Evolutionary conservation across 2,888 invertebrate species (phyloP).

Genomic region (Apamea epomidion): DNA sequence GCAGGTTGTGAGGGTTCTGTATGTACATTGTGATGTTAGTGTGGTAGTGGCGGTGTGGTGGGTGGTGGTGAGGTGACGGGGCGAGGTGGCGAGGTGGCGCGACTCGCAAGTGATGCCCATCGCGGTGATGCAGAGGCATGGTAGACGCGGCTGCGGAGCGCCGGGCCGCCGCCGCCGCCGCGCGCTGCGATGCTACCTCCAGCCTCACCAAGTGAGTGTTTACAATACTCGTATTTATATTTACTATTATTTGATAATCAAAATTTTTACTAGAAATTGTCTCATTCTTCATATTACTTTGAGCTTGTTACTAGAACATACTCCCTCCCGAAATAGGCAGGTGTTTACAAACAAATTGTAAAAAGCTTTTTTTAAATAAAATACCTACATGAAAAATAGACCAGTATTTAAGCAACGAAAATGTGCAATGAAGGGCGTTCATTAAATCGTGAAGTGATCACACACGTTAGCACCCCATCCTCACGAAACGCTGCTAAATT

Average conservation of each 20-base stretch:
- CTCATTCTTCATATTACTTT: background rate
- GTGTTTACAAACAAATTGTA: background rate
- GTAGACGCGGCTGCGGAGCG: conserved; percentile 90
- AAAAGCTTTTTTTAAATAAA: background rate
- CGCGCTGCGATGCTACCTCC: conserved; percentile 82
- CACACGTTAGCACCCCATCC: background rate
- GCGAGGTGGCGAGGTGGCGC: conserved; percentile 73
- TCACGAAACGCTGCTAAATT: background rate
- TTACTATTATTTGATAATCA: background rate
- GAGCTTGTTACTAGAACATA: background rate
- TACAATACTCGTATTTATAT: conserved; percentile 1
- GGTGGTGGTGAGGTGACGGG: conserved; percentile 78
- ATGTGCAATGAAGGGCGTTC: background rate
- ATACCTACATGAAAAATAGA: background rate
- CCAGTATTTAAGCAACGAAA: background rate
- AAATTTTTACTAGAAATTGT: background rate
- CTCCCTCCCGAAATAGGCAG: background rate
- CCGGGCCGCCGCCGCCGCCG: conserved; percentile 87
- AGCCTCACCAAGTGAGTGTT: conserved; percentile 87
- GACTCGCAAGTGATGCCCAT: conserved; percentile 86
- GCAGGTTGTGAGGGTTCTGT: conserved; percentile 75
- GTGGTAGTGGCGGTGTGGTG: conserved; percentile 80
- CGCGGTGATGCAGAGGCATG: conserved; percentile 90
- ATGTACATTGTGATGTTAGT: conserved; percentile 76
- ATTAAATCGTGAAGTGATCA: background rate